Evolutionary conservation across 2,797 vertebrate species (phyloP).

Genomic region (Morus bassanus): DNA sequence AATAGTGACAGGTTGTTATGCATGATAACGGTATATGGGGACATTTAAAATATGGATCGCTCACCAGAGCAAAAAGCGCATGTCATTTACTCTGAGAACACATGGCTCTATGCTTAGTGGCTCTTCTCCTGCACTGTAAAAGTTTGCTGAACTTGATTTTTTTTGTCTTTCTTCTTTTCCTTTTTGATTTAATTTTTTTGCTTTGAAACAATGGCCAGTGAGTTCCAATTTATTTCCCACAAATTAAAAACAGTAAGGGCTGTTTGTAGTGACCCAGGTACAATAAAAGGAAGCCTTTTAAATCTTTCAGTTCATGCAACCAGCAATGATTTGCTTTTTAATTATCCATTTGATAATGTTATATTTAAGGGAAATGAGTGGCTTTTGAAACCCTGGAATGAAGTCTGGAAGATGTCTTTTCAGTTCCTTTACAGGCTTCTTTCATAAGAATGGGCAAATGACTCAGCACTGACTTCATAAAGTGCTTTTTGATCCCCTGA

Average conservation of each 20-base stretch:
- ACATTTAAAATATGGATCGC: slow-evolving; percentile 57
- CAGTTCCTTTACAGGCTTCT: neutral
- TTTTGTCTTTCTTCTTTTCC: neutral
- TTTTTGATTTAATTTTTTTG: neutral
- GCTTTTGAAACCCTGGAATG: neutral
- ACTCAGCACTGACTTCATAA: neutral
- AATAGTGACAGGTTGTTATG: slow-evolving; percentile 75
- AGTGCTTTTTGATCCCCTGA: neutral
- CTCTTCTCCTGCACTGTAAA: neutral
- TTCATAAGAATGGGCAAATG: neutral
- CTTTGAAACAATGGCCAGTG: neutral
- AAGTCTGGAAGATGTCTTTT: neutral
- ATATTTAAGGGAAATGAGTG: neutral
- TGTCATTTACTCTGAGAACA: slow-evolving; percentile 32
- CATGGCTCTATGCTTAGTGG: neutral
- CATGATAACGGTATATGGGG: slow-evolving; percentile 66
- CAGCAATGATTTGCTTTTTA: neutral
- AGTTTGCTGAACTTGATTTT: neutral
- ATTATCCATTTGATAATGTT: neutral
- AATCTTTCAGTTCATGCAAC: neutral
- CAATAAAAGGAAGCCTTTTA: neutral
- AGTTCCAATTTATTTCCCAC: neutral
- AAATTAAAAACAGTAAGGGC: neutral
- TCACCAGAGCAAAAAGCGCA: slow-evolving; percentile 35
- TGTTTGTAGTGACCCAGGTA: neutral